Evolutionary conservation across 2,113 vertebrate genomes (phyloP).

Genomic region (Clarias batrachus): DNA sequence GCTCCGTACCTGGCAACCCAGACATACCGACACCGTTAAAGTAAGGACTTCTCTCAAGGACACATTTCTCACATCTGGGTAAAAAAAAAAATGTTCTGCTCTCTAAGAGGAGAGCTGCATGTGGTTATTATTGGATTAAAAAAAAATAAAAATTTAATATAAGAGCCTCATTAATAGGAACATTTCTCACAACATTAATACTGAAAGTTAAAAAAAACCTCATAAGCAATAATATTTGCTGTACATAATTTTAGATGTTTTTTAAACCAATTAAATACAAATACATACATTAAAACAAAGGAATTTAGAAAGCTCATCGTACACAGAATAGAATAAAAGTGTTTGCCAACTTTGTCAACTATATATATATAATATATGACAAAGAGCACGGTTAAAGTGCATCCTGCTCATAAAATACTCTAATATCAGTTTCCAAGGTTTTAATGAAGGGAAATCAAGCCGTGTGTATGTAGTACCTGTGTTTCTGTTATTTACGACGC

Average conservation of each 20-base stretch:
- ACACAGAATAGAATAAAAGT: neutral
- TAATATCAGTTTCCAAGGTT: neutral
- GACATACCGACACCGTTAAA: conserved; percentile 14
- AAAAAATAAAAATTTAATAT: neutral
- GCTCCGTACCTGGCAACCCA: conserved; percentile 79
- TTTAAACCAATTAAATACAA: neutral
- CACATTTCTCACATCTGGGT: neutral
- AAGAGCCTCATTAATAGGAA: neutral
- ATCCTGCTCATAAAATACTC: neutral
- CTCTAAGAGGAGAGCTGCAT: neutral
- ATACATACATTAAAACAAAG: neutral
- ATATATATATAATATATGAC: neutral
- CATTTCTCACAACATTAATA: neutral
- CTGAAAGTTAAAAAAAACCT: neutral
- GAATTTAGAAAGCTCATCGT: neutral
- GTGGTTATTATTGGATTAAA: neutral
- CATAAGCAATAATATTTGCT: neutral
- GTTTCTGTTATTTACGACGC: neutral
- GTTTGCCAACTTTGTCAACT: no score
- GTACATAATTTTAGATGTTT: neutral
- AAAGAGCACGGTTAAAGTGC: conserved; percentile 6
- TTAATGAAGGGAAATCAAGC: conserved; percentile 9
- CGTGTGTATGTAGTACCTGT: neutral
- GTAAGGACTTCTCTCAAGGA: neutral
- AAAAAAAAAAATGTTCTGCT: neutral